These are phyloP conservation scores for Megaleporinus macrocephalus DNA, from an alignment of 2,113 vertebrate genomes.

Conservation along the genomic window DNA sequence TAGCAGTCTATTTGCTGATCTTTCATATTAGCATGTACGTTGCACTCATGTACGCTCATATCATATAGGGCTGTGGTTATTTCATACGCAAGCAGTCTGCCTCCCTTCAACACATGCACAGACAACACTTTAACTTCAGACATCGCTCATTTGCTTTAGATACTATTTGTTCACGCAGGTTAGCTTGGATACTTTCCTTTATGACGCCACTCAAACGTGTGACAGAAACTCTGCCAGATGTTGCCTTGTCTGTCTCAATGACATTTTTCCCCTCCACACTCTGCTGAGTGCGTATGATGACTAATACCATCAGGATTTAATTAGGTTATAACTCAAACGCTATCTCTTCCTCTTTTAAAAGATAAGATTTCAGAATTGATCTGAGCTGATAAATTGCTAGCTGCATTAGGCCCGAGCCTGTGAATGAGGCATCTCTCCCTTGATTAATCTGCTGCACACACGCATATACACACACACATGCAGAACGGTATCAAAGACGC, in stretches of 20 bases:
- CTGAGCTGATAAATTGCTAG: slow-evolving; percentile 35
- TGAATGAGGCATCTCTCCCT: background rate
- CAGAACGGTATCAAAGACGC: slow-evolving; percentile 24
- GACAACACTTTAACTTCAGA: background rate
- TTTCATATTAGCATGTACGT: background rate
- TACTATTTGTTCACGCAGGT: background rate
- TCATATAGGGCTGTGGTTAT: background rate
- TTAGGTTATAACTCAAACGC: slow-evolving; percentile 28
- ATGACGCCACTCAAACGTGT: background rate
- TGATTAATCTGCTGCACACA: slow-evolving; percentile 16
- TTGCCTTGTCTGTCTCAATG: slow-evolving; percentile 10
- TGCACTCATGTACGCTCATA: background rate
- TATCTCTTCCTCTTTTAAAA: slow-evolving; percentile 22
- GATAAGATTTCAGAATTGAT: slow-evolving; percentile 26
- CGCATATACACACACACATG: background rate
- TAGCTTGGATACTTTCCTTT: background rate
- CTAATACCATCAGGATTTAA: slow-evolving; percentile 34
- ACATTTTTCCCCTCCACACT: background rate
- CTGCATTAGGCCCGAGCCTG: background rate
- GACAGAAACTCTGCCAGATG: background rate
- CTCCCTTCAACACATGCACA: background rate
- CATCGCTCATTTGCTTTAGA: background rate
- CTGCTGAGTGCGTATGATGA: slow-evolving; percentile 21
- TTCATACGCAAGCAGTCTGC: background rate
- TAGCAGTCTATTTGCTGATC: no score